phyloP scores from a whole-genome alignment of 2,888 invertebrate species.

The Watsonalla binaria region DNA sequence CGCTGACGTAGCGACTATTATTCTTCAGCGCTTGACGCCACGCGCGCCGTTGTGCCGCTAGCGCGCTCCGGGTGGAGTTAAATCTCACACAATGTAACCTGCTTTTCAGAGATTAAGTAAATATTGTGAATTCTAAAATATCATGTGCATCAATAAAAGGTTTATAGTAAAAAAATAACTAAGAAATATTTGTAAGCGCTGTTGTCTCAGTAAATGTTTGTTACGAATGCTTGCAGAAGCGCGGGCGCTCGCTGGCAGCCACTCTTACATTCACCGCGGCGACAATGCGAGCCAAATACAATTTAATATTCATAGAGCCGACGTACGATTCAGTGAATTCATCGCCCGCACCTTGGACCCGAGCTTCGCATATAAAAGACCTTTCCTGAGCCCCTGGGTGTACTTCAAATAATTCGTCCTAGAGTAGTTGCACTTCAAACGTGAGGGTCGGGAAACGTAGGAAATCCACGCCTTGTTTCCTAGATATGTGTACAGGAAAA shows the following conservation, averaged over 20 bases:
- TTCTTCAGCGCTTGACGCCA: constrained; percentile 17
- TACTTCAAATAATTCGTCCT: constrained; percentile 71
- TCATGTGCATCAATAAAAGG: too few relatives aligned
- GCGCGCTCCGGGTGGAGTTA: constrained; percentile 14
- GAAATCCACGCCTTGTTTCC: constrained; percentile 59
- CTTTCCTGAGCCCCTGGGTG: constrained; percentile 63
- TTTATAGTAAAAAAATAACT: too few relatives aligned
- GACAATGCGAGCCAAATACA: constrained; percentile 73
- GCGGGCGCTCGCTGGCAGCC: constrained; percentile 25
- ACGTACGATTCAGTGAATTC: constrained; percentile 76
- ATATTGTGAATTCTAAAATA: too few relatives aligned
- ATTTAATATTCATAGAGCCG: constrained; percentile 77
- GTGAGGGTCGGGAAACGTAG: constrained; percentile 50
- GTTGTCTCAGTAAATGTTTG: too few relatives aligned
- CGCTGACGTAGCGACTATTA: constrained; percentile 10
- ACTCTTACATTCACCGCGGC: constrained; percentile 62
- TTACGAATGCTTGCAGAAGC: constrained; percentile 24
- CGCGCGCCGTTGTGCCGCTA: constrained; percentile 3
- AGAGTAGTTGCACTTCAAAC: constrained; percentile 64
- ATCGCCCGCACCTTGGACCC: constrained; percentile 72
- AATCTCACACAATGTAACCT: constrained; percentile 15
- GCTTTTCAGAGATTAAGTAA: not conserved
- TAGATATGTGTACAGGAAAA: constrained; percentile 43
- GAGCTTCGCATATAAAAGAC: constrained; percentile 71
- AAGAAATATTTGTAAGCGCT: too few relatives aligned